These are phyloP conservation scores for Hippocampus kuda DNA, from an alignment of 2,797 vertebrate genomes.

Conservation along the genomic window DNA sequence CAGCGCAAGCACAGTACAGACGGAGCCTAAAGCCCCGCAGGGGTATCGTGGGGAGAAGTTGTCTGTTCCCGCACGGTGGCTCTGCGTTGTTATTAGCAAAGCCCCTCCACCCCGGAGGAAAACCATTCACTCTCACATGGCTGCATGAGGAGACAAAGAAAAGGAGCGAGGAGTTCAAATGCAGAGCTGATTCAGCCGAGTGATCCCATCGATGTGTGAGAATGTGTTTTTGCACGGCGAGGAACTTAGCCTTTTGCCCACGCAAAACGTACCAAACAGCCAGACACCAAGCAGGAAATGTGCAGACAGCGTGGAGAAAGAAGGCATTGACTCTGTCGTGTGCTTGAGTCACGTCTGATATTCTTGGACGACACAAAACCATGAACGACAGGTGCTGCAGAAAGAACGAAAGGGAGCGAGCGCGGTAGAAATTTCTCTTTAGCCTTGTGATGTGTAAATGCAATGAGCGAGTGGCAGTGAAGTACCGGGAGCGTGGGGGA, in stretches of 20 bases:
- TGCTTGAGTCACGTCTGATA: slow-evolving; percentile 39
- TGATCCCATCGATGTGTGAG: not conserved
- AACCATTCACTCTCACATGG: slow-evolving; percentile 59
- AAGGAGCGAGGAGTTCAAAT: slow-evolving; percentile 5
- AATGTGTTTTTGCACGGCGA: slow-evolving; percentile 1
- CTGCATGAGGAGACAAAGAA: slow-evolving; percentile 49
- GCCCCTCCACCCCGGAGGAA: slow-evolving; percentile 56
- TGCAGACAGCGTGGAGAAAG: slow-evolving; percentile 43
- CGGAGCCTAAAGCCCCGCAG: slow-evolving; percentile 20
- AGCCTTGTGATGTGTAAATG: slow-evolving; percentile 37
- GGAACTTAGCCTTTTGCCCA: slow-evolving; percentile 23
- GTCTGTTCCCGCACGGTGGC: slow-evolving; percentile 38
- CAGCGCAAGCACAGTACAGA: slow-evolving; percentile 10
- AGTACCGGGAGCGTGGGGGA: slow-evolving; percentile 42
- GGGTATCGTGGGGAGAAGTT: slow-evolving; percentile 21
- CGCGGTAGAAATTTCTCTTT: slow-evolving; percentile 13
- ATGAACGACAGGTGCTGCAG: slow-evolving; percentile 27
- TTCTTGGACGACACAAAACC: slow-evolving; percentile 20
- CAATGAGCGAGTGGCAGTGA: slow-evolving; percentile 39
- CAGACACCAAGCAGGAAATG: slow-evolving; percentile 32
- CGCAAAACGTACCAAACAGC: not conserved
- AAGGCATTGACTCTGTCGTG: slow-evolving; percentile 24
- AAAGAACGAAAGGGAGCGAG: not conserved
- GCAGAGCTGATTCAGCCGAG: not conserved
- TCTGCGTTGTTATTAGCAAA: slow-evolving; percentile 59